Base-by-base conservation (phyloP, 2,888 invertebrate genomes). In the Dryadula phaetusa region DNA sequence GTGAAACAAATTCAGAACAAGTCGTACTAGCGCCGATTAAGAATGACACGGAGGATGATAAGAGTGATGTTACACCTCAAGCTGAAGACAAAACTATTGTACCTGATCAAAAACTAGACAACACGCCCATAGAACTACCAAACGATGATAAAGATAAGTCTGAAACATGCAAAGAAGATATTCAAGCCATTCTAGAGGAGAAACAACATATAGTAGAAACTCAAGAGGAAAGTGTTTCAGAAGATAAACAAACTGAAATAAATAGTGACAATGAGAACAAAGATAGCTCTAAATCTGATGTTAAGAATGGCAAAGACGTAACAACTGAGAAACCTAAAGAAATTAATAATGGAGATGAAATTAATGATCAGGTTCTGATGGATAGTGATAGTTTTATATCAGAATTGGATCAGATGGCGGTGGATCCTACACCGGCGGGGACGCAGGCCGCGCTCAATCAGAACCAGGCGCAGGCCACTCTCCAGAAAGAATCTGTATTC, bases 401-500 rank as follows among this genome's bases (percentile, higher is more conserved):
- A 0, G 94, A 94, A 61, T 81, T 94, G 14, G 94, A 93, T 66
- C 93, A 92, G 72, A 93, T 93, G 64, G 88, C 89, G 14, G 87
- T 88, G 47, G 90, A 90, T 42, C 92, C 91, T 3, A 83, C 86
- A 16, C 90, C 91, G 0, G 81, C 92, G 28, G 92, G 90, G 10
- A 63, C 79, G 14, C 82, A 75, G 2, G 72, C 80, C 1, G 69
- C 80, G 32, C 81, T 76, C 16, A 87, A 79, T 66, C 87, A 90
- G 65, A 86, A 87, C 67, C 89, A 83, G 72, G 85, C 80, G 12
- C 88, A 86, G 72, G 77, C 82, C 32, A 85, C 86, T 20, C 83
- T 93, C 67, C 97, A 97, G 80, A 98, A 98, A 78, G 99, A 99
- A 86, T 98, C 98, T 8, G 97, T 99, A n/a, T 98, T 99, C 84